These are phyloP conservation scores for Amorpha juglandis DNA, from an alignment of 2,888 invertebrate genomes.

Conservation along the genomic window DNA sequence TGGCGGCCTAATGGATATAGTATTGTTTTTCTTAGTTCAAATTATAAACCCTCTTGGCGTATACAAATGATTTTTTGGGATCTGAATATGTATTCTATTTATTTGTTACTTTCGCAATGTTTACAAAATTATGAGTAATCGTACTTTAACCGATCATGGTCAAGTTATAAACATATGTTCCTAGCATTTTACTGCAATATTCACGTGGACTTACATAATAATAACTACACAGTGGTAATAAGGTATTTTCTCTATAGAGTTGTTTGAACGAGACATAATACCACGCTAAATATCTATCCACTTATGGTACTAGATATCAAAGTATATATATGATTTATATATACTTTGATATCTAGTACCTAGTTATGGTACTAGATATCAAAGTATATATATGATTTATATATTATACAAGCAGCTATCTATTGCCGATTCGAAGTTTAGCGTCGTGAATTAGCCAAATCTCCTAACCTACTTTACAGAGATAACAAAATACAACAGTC, in stretches of 20 bases:
- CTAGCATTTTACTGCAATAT: too few species aligned
- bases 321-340: constrained; percentile 23
- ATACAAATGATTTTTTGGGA: constrained; percentile 8
- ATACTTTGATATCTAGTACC: too few species aligned
- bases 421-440: constrained; percentile 43
- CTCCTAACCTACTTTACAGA: constrained; percentile 40
- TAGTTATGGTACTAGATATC: not conserved
- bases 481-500: constrained; percentile 43
- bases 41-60: constrained; percentile 5
- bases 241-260: too few species aligned
- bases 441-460: constrained; percentile 44
- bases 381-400: constrained; percentile 21
- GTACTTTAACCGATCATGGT: not conserved
- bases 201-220: too few species aligned
- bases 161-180: too few species aligned
- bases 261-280: too few species aligned
- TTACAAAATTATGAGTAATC: too few species aligned
- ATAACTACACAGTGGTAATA: too few species aligned
- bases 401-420: constrained; percentile 34
- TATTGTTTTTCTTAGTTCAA: constrained; percentile 34
- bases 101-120: not conserved
- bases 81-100: not conserved
- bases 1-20: constrained; percentile 29
- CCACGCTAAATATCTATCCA: not conserved
- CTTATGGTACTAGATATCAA: not conserved